Base-by-base conservation (phyloP, 2,113 vertebrate genomes). In the Argyrosomus japonicus region DNA sequence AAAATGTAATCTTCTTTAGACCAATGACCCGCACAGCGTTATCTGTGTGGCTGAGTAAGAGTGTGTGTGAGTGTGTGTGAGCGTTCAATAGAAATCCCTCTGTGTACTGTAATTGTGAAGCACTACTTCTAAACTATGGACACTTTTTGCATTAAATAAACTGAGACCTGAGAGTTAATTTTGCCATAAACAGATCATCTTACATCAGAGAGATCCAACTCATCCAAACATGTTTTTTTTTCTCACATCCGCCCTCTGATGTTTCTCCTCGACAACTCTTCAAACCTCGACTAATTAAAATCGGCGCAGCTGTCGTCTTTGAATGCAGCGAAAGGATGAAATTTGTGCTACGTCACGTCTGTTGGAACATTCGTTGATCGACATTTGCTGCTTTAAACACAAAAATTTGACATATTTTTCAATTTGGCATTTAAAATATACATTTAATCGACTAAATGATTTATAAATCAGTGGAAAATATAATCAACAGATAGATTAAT, bases 1-100 rank as follows among this genome's bases (percentile, higher is more conserved):
- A 90, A 84, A 92, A 92, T 76, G 82, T 95, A 95, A 95, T 95
- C 91, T 89, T 83, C 91, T 93, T 94, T 93, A 88, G 77, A 36
- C 85, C 80, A 76, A 51, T 69, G 81, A 89, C 83, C 88, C 54
- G 54, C 54, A 58, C 82, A 51, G 60, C 74, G 68, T 85, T 86
- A 80, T 77, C 77, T 50, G 63, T 9, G 36, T 36, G 70, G 48
- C 62, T 79, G 73, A 69, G 62, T 75, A 50, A 60, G 47, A 27
- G 64, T 67, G 11, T 27, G 68, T 15, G 67, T 47, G 51, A 45
- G 25, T 48, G 72, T 50, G 43, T 68, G 65, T 63, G n/a, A n/a
- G n/a, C n/a, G 45, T 69, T 83, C 21, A 53, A 60, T 43, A 18
- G n/a, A 81, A 81, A 81, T 70, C 65, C 27, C 13, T 80, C 10